phyloP scores from a whole-genome alignment of 92 coral and sea anemone species.

The Zoanthus gigantus region DNA sequence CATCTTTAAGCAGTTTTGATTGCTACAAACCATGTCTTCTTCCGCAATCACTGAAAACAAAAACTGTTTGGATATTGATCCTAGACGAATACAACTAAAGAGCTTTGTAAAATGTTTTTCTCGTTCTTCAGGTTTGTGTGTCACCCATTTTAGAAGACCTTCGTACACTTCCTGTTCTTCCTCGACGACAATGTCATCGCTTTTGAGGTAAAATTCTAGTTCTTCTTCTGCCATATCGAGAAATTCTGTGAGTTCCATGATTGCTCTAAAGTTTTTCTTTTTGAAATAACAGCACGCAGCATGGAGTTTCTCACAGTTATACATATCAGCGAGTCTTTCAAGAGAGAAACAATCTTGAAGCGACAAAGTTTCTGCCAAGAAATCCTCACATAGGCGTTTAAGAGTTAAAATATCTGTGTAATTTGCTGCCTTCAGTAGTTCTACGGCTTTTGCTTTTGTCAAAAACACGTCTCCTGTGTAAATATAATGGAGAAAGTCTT shows the following conservation, averaged over 20 bases:
- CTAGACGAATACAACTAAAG: conserved; percentile 22
- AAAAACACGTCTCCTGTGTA: conserved; percentile 37
- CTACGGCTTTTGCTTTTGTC: conserved; percentile 16
- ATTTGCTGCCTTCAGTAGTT: conserved; percentile 36
- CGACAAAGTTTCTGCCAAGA: conserved; percentile 12
- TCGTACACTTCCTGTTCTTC: conserved; percentile 37
- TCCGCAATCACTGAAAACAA: conserved; percentile 33
- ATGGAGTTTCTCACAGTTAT: conserved; percentile 14
- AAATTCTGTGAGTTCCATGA: conserved; percentile 22
- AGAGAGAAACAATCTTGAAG: conserved; percentile 12
- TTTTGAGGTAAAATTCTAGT: conserved; percentile 13
- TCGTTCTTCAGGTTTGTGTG: conserved; percentile 1
- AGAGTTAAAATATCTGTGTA: conserved; percentile 13
- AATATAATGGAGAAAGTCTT: conserved; percentile 28
- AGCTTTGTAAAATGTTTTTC: conserved; percentile 9
- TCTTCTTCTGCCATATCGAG: conserved; percentile 26
- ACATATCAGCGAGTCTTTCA: conserved; percentile 6
- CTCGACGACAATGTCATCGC: conserved; percentile 24
- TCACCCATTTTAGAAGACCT: conserved; percentile 25
- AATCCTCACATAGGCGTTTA: conserved; percentile 20
- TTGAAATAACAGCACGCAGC: neutral
- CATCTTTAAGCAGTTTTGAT: conserved; percentile 21
- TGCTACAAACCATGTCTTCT: conserved; percentile 31
- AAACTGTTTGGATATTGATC: conserved; percentile 31
- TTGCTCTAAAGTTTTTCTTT: neutral